Evolutionary conservation across 92 coral and sea anemone species (phyloP), one percentile per base, ranked within the genome.

Genomic region (Micromussa lordhowensis): DNA sequence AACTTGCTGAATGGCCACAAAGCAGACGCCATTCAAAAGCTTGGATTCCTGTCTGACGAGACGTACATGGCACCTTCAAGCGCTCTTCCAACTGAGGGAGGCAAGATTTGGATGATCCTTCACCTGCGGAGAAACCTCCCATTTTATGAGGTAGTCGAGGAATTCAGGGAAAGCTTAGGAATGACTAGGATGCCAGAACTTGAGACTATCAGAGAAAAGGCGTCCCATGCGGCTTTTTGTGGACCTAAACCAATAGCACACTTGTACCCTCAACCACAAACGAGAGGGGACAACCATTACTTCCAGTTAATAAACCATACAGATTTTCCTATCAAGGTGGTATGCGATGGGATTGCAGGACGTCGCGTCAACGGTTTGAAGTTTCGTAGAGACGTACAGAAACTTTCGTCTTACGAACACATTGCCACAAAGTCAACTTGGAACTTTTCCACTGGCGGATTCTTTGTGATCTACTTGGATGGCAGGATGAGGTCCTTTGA

Each of bases 381-480:
- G 54, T 85, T 85, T 8, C 48, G 38, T 36, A 2, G 4, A 36
- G 38, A 36, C 38, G 38, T 36, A 36, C 38, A 31, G 63, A 75
- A 83, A 55, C 51, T 5, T 35, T 29, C 53, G 70, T 76, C 89
- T 1, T 85, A 85, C 55, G 89, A 85, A 76, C 89, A 59, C 68
- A 66, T 76, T 55, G 89, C 89, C 83, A 73, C 89, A 12, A 44
- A 74, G 26, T 44, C 74, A 74, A 77, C 57, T 17, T 77, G 84
- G 82, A 53, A 14, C 38, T 86, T 86, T 34, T 86, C 89, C 82
- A 21, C 89, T 76, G 89, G 89, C 55, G 89, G 89, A 32, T 31
- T 74, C 30, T 86, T 86, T 26, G 58, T 77, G 83, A 35, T 86
- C 28, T 76, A 86, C 29, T 76, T 86, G 51, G 73, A 59, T 77